A percentile compares a stretch with the other conserved stretches of the same genome.
Conservation (phyloP, 2,113 vertebrate genomes). For the Mustelus asterias region DNA sequence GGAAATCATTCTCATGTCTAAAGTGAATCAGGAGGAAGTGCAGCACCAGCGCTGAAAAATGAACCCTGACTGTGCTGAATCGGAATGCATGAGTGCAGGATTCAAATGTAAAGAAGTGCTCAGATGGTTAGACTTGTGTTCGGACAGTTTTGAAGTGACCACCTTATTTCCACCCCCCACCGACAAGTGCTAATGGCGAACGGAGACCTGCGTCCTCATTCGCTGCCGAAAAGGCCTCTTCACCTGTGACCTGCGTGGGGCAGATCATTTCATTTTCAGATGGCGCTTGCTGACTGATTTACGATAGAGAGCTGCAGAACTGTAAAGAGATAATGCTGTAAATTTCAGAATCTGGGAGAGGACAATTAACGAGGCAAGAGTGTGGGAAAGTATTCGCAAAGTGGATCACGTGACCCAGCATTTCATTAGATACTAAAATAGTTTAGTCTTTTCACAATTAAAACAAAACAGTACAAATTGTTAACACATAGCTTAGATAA, state of each 20-base stretch:
- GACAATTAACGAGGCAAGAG: neutral
- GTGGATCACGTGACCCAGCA: neutral
- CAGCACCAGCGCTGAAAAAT: neutral
- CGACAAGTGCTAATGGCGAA: neutral
- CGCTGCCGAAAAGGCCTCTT: neutral
- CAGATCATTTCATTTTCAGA: neutral
- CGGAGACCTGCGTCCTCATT: neutral
- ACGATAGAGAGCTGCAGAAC: neutral
- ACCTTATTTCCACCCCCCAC: neutral
- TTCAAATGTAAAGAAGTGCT: neutral
- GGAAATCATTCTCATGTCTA: neutral
- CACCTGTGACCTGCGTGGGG: neutral
- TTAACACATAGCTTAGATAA: neutral
- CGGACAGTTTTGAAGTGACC: neutral
- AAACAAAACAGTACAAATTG: neutral
- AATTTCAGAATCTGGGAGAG: neutral
- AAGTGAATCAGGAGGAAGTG: neutral
- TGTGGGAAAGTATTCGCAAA: neutral
- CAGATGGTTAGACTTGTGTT: too few relatives aligned
- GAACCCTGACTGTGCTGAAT: neutral
- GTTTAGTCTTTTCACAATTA: constrained; percentile 4
- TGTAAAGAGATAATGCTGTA: neutral
- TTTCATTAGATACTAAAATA: constrained; percentile 16
- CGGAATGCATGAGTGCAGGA: neutral
- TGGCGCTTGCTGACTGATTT: neutral